Base-by-base conservation (phyloP, 35 echinoderm and acorn worm genomes). In the Acanthaster planci region DNA sequence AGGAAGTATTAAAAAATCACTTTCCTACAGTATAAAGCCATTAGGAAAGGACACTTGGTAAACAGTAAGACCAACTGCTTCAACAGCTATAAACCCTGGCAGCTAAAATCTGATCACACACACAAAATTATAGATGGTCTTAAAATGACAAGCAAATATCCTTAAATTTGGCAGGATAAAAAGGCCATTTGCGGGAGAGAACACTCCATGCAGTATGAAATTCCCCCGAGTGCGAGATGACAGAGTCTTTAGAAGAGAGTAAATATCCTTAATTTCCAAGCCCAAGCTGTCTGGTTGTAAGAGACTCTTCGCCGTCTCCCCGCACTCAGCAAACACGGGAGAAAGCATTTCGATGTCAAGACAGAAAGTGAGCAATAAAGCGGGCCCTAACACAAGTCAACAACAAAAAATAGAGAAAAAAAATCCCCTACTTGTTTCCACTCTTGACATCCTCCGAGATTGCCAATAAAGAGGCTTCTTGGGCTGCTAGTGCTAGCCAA, bases 101-200 rank as follows among this genome's bases (percentile, higher is more conserved):
- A 26, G 34, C 64, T 72, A 72, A 72, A 72, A 72, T 72, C 64
- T 72, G 64, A 72, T n/a, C n/a, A 72, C 64, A 72, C 64, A 72
- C 64, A 72, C 64, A 72, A 72, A 47, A 72, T 72, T 72, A 72
- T 72, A 72, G 64, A 72, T 72, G 64, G 64, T 72, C 64, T 72
- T 72, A 72, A 72, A 72, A 72, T 72, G 64, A 72, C 64, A 72
- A 72, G 64, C 64, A 72, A 72, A 72, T 72, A 72, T 72, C 64
- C 64, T 72, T 72, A 72, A 72, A 72, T 15, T 26, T 60, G 64
- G 23, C n/a, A 22, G 64, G 29, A 72, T 10, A 72, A 67, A 72
- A 47, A 72, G 34, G 64, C 64, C 64, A 72, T 72, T 72, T 72
- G 64, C 18, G 64, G 23, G 64, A 72, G 64, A 72, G 64, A 72